A percentile compares a stretch with the other conserved stretches of the same genome.
Evolutionary conservation across 2,113 vertebrate species (phyloP).

Genomic region (Euleptes europaea): DNA sequence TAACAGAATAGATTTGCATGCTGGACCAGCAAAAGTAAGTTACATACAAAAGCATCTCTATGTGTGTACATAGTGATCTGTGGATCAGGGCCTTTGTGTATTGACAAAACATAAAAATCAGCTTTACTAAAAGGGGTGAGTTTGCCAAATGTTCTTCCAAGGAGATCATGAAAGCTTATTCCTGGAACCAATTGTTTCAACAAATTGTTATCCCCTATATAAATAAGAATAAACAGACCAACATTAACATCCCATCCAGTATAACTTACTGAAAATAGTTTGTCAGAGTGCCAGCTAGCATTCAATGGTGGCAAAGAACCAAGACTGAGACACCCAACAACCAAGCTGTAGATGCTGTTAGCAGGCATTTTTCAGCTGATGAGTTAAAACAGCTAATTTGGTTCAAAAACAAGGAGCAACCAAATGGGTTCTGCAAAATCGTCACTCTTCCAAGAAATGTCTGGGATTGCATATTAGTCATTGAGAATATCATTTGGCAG

Average conservation of each 20-base stretch:
- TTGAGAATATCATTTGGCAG: background rate
- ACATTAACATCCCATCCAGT: slow-evolving; percentile 57
- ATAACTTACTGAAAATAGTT: slow-evolving; percentile 67
- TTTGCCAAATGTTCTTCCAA: slow-evolving; percentile 57
- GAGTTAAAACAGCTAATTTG: background rate
- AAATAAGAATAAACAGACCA: slow-evolving; percentile 69
- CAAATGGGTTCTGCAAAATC: slow-evolving; percentile 5
- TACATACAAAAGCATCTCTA: too few species aligned
- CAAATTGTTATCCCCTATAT: slow-evolving; percentile 59
- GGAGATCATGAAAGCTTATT: slow-evolving; percentile 66
- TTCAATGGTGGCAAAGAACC: slow-evolving; percentile 63
- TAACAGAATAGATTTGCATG: too few species aligned
- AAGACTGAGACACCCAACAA: slow-evolving; percentile 21
- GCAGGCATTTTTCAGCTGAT: slow-evolving; percentile 40
- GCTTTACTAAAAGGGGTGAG: background rate
- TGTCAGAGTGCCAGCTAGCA: slow-evolving; percentile 64
- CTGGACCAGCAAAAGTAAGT: too few species aligned
- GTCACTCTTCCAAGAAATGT: slow-evolving; percentile 20
- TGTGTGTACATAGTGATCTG: background rate
- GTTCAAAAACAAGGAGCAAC: slow-evolving; percentile 1
- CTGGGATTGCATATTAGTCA: background rate
- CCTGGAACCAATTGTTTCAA: slow-evolving; percentile 64
- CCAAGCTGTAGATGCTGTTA: slow-evolving; percentile 11
- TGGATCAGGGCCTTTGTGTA: background rate
- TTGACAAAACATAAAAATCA: background rate